Evolutionary conservation across 92 coral and sea anemone species (phyloP).

Genomic region (Epizoanthus scotinus): DNA sequence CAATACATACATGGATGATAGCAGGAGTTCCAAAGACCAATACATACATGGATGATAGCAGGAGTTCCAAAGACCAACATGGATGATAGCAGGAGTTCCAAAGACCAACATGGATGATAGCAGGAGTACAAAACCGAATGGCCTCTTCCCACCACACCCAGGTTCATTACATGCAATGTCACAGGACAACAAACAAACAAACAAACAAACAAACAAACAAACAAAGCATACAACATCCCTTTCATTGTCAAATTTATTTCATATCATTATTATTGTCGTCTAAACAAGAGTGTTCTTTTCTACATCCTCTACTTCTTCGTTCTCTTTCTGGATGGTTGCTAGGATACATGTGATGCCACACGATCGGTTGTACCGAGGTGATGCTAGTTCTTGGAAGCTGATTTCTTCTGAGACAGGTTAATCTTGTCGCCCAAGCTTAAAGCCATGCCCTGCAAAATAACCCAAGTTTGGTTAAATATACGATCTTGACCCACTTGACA

Average conservation of each 20-base stretch:
- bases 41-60: no score
- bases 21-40: no score
- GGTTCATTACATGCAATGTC: no score
- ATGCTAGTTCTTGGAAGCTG: constrained; percentile 36
- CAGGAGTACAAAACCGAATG: no score
- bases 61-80: no score
- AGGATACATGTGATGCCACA: background rate
- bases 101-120: no score
- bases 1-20: no score
- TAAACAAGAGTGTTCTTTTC: background rate
- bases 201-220: background rate
- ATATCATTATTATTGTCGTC: background rate
- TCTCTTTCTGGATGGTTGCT: background rate
- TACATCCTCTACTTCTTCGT: background rate
- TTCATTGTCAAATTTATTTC: background rate
- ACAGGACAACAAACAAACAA: background rate
- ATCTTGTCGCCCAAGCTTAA: constrained; percentile 97
- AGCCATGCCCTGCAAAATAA: constrained; percentile 88
- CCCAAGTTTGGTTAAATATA: no score
- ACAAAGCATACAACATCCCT: background rate
- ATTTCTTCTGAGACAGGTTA: constrained; percentile 92
- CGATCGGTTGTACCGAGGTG: background rate
- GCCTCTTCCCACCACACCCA: background rate
- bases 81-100: no score
- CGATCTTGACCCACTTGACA: no score